Conservation (phyloP, 2,113 vertebrate species). For the Lynx canadensis region DNA sequence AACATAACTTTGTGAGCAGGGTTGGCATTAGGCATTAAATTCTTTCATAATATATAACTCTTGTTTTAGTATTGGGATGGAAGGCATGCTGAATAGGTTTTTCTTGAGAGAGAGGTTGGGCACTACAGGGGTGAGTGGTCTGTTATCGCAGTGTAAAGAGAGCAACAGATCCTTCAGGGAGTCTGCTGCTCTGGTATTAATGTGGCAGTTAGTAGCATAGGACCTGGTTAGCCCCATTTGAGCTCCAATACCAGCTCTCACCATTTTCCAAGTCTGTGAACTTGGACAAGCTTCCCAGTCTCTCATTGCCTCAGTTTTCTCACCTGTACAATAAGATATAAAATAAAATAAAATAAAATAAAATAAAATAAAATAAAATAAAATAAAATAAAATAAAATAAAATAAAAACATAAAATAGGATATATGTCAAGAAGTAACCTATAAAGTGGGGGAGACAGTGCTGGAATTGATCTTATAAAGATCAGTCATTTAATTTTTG, state of each 20-base stretch:
- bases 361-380: not conserved
- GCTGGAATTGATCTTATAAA: not conserved
- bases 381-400: not conserved
- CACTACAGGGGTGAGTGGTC: not conserved
- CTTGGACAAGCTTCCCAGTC: not conserved
- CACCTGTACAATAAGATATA: not conserved
- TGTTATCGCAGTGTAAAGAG: not conserved
- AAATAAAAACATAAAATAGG: not conserved
- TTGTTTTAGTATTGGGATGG: not conserved
- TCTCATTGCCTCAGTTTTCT: not conserved
- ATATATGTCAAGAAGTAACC: not conserved
- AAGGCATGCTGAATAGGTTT: not conserved
- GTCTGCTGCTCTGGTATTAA: not conserved
- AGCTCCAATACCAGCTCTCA: not conserved
- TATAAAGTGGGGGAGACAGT: not conserved
- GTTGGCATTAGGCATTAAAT: not conserved
- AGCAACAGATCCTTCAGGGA: fast-evolving
- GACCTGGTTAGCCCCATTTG: fast-evolving
- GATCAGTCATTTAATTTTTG: not conserved
- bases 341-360: too few relatives aligned
- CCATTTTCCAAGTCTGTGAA: not conserved
- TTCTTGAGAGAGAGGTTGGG: not conserved
- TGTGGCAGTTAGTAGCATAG: fast-evolving
- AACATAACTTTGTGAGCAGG: not conserved
- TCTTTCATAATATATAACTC: not conserved